phyloP scores from a whole-genome alignment of 2,888 invertebrate species.

The Nomada fabriciana region DNA sequence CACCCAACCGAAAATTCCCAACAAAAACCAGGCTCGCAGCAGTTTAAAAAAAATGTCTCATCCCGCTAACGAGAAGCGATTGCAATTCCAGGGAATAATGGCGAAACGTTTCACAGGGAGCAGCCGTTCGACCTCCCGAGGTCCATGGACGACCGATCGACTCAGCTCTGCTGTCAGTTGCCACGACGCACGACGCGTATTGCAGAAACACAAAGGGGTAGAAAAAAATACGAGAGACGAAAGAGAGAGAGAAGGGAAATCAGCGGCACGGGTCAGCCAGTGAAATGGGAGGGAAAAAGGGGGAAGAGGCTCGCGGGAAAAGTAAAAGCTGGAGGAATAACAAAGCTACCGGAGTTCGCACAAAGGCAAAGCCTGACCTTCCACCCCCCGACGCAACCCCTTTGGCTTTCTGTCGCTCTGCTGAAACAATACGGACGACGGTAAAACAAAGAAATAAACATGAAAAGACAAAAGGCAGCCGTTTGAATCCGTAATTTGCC shows the following conservation, averaged over 20 bases:
- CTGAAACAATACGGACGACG: conserved; percentile 81
- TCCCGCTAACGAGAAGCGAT: conserved; percentile 54
- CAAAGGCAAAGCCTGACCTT: conserved; percentile 74
- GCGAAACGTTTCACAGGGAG: conserved; percentile 2
- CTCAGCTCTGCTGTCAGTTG: conserved; percentile 47
- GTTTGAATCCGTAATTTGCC: conserved; percentile 84
- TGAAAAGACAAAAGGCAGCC: conserved; percentile 82
- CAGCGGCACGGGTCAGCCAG: conserved; percentile 58
- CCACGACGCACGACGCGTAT: conserved; percentile 34
- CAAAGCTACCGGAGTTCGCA: conserved; percentile 75
- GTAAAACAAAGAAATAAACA: conserved; percentile 84
- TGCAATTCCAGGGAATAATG: conserved; percentile 35
- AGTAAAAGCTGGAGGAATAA: conserved; percentile 74
- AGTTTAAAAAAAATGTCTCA: conserved; percentile 15
- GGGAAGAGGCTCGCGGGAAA: conserved; percentile 44
- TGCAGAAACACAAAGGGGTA: conserved; percentile 36
- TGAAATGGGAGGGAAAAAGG: conserved; percentile 48
- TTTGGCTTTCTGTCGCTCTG: conserved; percentile 54
- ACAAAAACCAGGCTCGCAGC: neutral
- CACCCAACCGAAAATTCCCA: neutral
- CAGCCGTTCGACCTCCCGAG: conserved; percentile 50
- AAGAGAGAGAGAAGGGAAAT: conserved; percentile 31
- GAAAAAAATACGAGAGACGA: conserved; percentile 15
- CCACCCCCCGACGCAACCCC: conserved; percentile 37
- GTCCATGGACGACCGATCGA: conserved; percentile 54